Evolutionary conservation across 2,113 vertebrate species (phyloP).

Genomic region (Strix aluco): DNA sequence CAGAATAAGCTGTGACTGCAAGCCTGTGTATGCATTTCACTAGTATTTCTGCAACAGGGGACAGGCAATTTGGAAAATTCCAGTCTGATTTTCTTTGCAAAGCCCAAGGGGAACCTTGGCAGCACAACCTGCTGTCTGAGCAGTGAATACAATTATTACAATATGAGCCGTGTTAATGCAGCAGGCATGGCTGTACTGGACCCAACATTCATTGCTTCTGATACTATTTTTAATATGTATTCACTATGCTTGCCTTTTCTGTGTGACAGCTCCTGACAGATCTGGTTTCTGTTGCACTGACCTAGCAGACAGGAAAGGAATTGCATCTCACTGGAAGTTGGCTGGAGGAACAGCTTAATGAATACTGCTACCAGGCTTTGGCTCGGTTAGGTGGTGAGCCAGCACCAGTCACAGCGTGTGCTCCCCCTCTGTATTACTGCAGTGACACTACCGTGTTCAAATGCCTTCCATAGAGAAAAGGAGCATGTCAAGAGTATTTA

Average conservation of each 20-base stretch:
- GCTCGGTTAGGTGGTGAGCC: background rate
- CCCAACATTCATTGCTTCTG: background rate
- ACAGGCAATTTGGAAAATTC: background rate
- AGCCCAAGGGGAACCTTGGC: background rate
- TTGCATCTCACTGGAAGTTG: rapidly evolving
- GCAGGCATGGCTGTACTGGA: background rate
- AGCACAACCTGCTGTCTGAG: background rate
- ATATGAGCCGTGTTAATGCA: background rate
- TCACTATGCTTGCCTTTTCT: background rate
- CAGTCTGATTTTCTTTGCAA: background rate
- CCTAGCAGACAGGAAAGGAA: background rate
- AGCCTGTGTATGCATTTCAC: background rate
- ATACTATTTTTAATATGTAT: background rate
- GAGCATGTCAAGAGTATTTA: background rate
- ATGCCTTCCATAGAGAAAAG: background rate
- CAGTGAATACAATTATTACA: background rate
- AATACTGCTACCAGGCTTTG: background rate
- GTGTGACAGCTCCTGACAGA: background rate
- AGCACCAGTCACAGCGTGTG: background rate
- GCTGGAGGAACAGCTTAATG: background rate
- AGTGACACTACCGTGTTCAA: background rate
- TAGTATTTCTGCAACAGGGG: background rate
- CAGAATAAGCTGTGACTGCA: background rate
- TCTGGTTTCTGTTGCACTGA: background rate
- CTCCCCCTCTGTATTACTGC: background rate